Percentiles rank a stretch among this genome's conserved stretches.
phyloP scores from a whole-genome alignment of 2,797 vertebrate genomes.

The Chelon labrosus region DNA sequence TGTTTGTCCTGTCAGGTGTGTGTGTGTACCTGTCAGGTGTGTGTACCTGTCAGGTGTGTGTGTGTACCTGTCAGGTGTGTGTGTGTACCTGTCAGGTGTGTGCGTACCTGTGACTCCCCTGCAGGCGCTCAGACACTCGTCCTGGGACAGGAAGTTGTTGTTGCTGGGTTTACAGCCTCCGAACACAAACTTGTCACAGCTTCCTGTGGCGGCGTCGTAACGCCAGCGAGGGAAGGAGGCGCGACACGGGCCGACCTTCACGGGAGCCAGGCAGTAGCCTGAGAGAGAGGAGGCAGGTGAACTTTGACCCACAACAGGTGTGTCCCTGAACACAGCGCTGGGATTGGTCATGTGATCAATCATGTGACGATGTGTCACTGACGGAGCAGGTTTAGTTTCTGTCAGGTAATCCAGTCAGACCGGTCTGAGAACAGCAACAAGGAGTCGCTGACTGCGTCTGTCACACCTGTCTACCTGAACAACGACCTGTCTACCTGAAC shows the following conservation, averaged over 20 bases:
- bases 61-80: too few species aligned
- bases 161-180: constrained; percentile 88
- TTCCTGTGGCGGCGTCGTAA: constrained; percentile 75
- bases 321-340: constrained; percentile 4
- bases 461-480: too few species aligned
- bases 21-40: too few species aligned
- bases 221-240: constrained; percentile 91
- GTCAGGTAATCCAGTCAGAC: constrained; percentile 44
- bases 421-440: constrained; percentile 18
- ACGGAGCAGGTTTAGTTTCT: constrained; percentile 2
- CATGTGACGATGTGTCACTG: not conserved
- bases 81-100: not conserved
- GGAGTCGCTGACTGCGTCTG: too few species aligned
- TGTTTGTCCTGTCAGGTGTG: too few species aligned
- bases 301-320: constrained; percentile 13
- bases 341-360: not conserved
- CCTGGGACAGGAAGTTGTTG: constrained; percentile 90
- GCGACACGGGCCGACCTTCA: constrained; percentile 91
- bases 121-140: constrained; percentile 89
- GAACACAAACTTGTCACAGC: constrained; percentile 81
- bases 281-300: not conserved
- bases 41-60: too few species aligned
- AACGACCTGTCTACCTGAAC: too few species aligned
- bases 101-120: constrained; percentile 71
- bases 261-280: constrained; percentile 87